phyloP scores from a whole-genome alignment of 1,140 invertebrate species.

The Drosophila tropicalis region DNA sequence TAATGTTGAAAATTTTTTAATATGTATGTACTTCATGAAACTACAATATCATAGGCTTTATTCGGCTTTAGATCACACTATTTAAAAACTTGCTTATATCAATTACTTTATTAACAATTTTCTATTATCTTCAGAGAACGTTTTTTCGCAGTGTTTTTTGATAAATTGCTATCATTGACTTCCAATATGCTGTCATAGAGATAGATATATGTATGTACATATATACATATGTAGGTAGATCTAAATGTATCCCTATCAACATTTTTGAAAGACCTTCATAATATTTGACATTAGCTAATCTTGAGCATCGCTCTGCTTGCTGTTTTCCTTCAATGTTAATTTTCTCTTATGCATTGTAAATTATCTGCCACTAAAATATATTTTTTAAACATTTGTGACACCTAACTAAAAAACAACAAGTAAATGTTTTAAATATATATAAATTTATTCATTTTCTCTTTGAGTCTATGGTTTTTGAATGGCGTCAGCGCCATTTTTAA shows the following conservation, averaged over 20 bases:
- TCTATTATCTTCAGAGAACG: too few relatives aligned
- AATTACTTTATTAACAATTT: too few relatives aligned
- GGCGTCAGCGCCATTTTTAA: constrained; percentile 81
- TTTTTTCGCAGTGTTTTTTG: neutral
- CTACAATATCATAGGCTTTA: too few relatives aligned
- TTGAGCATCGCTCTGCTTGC: constrained; percentile 11
- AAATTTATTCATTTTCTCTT: constrained; percentile 1
- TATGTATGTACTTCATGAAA: too few relatives aligned
- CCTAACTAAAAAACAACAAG: constrained; percentile 36
- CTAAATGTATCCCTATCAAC: constrained; percentile 21
- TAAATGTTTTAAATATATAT: constrained; percentile 29
- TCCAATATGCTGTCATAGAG: neutral
- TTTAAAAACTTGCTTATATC: too few relatives aligned
- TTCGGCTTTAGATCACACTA: too few relatives aligned
- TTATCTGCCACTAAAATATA: constrained; percentile 55
- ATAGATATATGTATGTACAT: neutral
- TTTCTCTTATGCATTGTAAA: constrained; percentile 52
- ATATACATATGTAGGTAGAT: neutral
- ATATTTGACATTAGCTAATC: constrained; percentile 67
- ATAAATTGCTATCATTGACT: constrained; percentile 5
- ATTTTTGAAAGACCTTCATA: constrained; percentile 57
- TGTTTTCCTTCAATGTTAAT: constrained; percentile 41
- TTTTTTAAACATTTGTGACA: constrained; percentile 65
- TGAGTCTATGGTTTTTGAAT: constrained; percentile 20
- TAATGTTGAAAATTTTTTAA: too few relatives aligned